A percentile compares a stretch with the other conserved stretches of the same genome.
Conservation (phyloP, 2,113 vertebrate species). For the Oenanthe oenanthe region DNA sequence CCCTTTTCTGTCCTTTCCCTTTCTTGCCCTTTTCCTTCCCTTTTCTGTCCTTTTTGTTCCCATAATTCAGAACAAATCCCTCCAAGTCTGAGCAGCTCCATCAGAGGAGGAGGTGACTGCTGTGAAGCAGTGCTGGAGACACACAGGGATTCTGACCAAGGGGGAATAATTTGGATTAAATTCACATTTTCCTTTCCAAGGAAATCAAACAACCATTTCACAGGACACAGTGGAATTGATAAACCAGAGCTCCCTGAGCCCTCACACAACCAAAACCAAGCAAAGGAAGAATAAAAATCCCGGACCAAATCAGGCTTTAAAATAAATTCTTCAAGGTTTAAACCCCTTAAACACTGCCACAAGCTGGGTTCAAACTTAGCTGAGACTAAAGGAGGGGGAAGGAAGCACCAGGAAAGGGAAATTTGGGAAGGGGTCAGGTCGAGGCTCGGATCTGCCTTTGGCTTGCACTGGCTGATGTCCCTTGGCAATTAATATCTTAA, state of each 20-base stretch:
- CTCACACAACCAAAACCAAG: neutral
- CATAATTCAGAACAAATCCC: neutral
- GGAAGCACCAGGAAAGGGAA: neutral
- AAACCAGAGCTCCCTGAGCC: neutral
- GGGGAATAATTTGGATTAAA: neutral
- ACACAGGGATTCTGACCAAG: too few relatives aligned
- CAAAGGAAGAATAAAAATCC: fast-evolving
- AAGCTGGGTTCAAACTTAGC: neutral
- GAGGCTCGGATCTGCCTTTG: neutral
- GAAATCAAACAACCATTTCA: fast-evolving
- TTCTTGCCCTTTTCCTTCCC: neutral
- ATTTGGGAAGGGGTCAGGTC: neutral
- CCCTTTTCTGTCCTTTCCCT: neutral
- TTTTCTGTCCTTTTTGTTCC: neutral
- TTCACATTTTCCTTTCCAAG: neutral
- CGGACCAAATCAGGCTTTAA: fast-evolving
- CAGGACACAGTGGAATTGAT: fast-evolving
- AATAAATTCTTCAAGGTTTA: neutral
- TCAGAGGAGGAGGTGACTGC: neutral
- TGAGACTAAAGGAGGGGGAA: neutral
- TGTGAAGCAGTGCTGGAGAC: neutral
- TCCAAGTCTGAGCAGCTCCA: neutral
- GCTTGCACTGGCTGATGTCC: fast-evolving
- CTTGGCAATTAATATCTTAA: neutral
- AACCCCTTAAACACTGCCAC: fast-evolving